Conservation (phyloP, 2,888 invertebrate species). For the Standfussiana lucernea region DNA sequence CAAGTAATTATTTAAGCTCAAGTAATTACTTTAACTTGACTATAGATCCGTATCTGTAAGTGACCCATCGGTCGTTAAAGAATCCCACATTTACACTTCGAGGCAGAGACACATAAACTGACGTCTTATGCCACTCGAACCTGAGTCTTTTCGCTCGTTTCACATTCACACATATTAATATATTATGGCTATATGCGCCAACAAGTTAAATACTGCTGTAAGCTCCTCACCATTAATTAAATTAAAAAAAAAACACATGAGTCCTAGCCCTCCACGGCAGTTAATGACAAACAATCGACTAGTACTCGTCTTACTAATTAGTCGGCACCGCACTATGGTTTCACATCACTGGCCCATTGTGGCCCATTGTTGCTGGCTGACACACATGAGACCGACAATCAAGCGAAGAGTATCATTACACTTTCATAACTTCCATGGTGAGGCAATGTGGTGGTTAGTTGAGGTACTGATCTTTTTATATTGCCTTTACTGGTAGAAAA, state of each 20-base stretch:
- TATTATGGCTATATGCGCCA: background rate
- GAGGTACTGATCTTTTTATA: background rate
- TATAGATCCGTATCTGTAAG: too few relatives aligned
- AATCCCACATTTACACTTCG: too few relatives aligned
- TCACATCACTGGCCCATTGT: slow-evolving; percentile 53
- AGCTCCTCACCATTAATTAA: background rate
- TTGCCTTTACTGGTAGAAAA: background rate
- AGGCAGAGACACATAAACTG: too few relatives aligned
- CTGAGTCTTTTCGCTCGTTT: too few relatives aligned
- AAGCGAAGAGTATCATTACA: slow-evolving; percentile 54
- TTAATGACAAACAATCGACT: slow-evolving; percentile 33
- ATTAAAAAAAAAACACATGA: slow-evolving; percentile 6
- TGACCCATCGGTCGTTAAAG: too few relatives aligned
- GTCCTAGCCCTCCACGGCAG: slow-evolving; percentile 1
- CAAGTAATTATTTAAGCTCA: too few relatives aligned
- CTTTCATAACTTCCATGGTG: slow-evolving; percentile 53
- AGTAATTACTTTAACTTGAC: too few relatives aligned
- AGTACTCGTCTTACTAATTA: slow-evolving; percentile 47
- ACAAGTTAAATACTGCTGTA: background rate
- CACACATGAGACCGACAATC: slow-evolving; percentile 68
- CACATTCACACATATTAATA: background rate
- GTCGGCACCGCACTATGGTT: slow-evolving; percentile 47
- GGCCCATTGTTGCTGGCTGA: slow-evolving; percentile 49
- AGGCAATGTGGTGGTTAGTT: slow-evolving; percentile 17
- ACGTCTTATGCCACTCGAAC: too few relatives aligned